A percentile compares a stretch with the other conserved stretches of the same genome.
These are phyloP conservation scores for Rhingia campestris DNA, from an alignment of 2,888 invertebrate species.

Conservation along the genomic window DNA sequence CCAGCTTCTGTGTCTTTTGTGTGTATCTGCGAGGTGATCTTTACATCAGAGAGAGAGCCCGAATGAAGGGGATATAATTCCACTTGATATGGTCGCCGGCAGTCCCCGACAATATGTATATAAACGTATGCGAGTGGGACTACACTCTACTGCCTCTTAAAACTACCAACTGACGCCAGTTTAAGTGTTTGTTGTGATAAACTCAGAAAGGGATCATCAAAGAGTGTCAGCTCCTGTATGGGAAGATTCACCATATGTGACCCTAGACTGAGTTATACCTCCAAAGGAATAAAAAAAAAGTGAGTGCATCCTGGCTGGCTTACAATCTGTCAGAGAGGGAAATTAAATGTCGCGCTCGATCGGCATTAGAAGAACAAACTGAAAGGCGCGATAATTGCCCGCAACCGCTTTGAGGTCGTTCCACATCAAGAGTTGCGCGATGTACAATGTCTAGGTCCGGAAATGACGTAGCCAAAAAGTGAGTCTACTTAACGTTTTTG, in stretches of 20 bases:
- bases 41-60: constrained; percentile 59
- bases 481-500: constrained; percentile 55
- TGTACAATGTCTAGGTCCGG: constrained; percentile 31
- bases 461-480: constrained; percentile 70
- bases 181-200: constrained; percentile 73
- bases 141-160: constrained; percentile 23
- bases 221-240: constrained; percentile 60
- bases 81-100: constrained; percentile 49
- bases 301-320: constrained; percentile 60
- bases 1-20: constrained; percentile 70
- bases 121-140: not conserved
- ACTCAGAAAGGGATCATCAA: constrained; percentile 61
- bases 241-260: constrained; percentile 62
- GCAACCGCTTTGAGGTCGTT: constrained; percentile 50
- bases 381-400: constrained; percentile 51
- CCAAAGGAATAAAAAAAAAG: not conserved
- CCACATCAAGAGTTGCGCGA: constrained; percentile 49
- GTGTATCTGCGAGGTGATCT: constrained; percentile 63
- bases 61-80: constrained; percentile 64
- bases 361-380: constrained; percentile 37
- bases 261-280: not conserved
- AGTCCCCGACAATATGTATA: constrained; percentile 21
- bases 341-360: constrained; percentile 56
- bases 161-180: constrained; percentile 72
- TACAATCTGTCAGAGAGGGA: constrained; percentile 59